Evolutionary conservation across 2,113 vertebrate species (phyloP), one percentile per base, ranked within the genome.

Genomic region (Trogon melanurus): DNA sequence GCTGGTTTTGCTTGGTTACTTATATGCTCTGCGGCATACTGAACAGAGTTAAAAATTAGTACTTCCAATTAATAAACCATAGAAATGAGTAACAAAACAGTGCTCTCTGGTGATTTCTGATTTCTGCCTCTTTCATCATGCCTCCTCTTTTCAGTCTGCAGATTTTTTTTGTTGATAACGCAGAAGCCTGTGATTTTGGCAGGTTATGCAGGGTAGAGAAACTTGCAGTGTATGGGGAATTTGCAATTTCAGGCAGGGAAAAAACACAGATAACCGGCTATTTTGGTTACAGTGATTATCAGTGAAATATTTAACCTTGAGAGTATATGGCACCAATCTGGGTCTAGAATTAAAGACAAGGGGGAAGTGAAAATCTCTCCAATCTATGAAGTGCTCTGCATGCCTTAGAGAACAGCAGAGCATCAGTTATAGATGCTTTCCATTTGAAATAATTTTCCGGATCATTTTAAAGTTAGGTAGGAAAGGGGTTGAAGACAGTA

Each of bases 221-320:
- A 91, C 74, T 92, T 96, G 95, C 96, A 95, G 76, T 0, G 21
- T 89, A 51, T 25, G 22, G 66, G 81, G 81, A 96, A 92, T 89
- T 47, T 93, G 79, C 65, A 86, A 20, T 91, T 93, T 95, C 76
- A 91, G 61, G 19, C n/a, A 80, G 53, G 56, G 38, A 15, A 5
- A 64, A 74, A 12, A 0, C 54, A 64, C 2, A 89, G 78, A 91
- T 85, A 95, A 91, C 44, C 1, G 2, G 51, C 80, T 95, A 79
- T 95, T 96, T 78, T 91, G 45, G 36, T 89, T 93, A 44, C 58
- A 75, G 57, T n/a, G 87, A 83, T 94, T 72, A 29, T 45, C 76
- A 94, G 54, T 72, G 47, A 88, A 85, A 94, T 93, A 89, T 92
- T 79, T 94, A 79, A 94, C 93, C 91, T 96, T 97, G 91, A 65